These are phyloP conservation scores for Pangasius larnaudii DNA, from an alignment of 2,797 vertebrate genomes.

Conservation along the genomic window DNA sequence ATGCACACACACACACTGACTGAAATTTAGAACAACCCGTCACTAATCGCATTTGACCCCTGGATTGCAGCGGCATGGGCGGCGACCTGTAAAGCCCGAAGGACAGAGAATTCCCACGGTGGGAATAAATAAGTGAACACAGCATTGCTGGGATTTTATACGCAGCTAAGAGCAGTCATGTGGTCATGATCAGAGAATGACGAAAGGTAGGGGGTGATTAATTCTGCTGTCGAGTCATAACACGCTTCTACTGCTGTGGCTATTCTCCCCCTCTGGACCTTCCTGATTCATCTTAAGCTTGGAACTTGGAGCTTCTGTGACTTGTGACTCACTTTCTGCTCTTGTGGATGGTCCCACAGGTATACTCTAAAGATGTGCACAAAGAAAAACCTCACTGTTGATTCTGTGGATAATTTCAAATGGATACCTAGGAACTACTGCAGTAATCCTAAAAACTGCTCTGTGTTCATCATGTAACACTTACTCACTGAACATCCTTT, in stretches of 20 bases:
- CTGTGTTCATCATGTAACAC: neutral
- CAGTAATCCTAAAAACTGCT: neutral
- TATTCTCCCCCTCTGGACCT: neutral
- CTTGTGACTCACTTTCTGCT: neutral
- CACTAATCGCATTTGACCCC: constrained; percentile 31
- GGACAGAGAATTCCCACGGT: constrained; percentile 6
- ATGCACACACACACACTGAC: neutral
- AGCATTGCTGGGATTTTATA: neutral
- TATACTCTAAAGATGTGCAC: neutral
- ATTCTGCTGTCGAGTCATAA: neutral
- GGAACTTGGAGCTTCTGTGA: neutral
- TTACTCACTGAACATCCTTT: too few species aligned
- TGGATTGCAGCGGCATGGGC: neutral
- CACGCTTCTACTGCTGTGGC: neutral
- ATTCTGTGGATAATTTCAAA: neutral
- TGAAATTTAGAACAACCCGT: neutral
- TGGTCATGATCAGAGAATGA: constrained; percentile 5
- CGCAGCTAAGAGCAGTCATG: neutral
- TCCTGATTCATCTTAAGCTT: neutral
- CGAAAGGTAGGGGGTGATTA: neutral
- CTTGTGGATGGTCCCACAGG: neutral
- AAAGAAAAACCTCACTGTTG: too few species aligned
- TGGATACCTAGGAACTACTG: neutral
- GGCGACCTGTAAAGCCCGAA: neutral
- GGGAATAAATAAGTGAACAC: neutral